These are phyloP conservation scores for Osmerus mordax DNA, from an alignment of 2,113 vertebrate species.

Conservation along the genomic window DNA sequence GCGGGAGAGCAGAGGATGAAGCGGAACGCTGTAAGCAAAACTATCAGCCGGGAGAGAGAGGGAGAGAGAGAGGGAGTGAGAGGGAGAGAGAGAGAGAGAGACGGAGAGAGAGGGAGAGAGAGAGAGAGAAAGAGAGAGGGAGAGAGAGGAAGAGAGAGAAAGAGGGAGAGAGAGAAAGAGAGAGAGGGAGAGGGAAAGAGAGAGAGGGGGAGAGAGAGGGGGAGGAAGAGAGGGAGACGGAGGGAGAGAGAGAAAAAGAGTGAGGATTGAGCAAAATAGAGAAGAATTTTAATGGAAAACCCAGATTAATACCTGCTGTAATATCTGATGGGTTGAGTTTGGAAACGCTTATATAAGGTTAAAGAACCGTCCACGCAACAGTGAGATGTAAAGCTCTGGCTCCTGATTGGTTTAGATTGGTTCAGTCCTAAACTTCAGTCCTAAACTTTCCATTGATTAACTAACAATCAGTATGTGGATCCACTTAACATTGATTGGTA, in stretches of 20 bases:
- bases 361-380: background rate
- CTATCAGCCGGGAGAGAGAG: conserved; percentile 45
- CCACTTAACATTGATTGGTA: no score
- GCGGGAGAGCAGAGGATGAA: conserved; percentile 45
- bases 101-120: background rate
- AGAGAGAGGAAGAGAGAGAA: background rate
- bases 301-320: conserved; percentile 9
- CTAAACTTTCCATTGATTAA: no score
- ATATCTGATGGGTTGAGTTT: conserved; percentile 43
- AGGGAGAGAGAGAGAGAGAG: conserved; percentile 28
- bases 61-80: conserved; percentile 20
- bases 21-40: conserved; percentile 63
- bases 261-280: conserved; percentile 24
- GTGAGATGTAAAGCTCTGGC: no score
- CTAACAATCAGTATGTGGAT: no score
- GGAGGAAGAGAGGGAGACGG: conserved; percentile 37
- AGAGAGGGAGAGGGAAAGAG: conserved; percentile 26
- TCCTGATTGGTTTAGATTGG: no score
- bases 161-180: background rate
- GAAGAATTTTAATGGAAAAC: conserved; percentile 56
- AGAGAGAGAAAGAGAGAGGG: background rate
- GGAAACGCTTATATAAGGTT: conserved; percentile 12
- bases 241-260: background rate
- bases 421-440: no score
- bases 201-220: conserved; percentile 19